These are phyloP conservation scores for Gasteruption jaculator DNA, from an alignment of 2,888 invertebrate species.

Conservation along the genomic window DNA sequence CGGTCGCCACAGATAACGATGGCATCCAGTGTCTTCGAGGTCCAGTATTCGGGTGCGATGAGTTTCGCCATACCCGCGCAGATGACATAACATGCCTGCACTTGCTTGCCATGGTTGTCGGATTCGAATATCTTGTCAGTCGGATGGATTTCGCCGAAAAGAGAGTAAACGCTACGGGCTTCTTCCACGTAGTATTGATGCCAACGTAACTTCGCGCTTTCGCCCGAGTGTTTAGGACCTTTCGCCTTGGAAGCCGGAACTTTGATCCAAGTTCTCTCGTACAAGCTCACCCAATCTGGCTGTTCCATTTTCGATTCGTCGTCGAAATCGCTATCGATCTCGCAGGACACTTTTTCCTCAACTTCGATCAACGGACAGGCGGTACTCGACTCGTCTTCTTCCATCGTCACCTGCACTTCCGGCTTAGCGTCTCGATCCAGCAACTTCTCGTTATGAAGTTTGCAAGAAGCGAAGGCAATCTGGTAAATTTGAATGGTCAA, in stretches of 20 bases:
- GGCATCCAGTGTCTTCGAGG: slow-evolving; percentile 33
- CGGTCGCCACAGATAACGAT: slow-evolving; percentile 42
- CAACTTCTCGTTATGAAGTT: slow-evolving; percentile 37
- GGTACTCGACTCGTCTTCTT: slow-evolving; percentile 22
- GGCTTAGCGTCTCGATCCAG: slow-evolving; percentile 25
- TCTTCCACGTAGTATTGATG: slow-evolving; percentile 69
- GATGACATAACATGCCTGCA: slow-evolving; percentile 59
- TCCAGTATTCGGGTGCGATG: slow-evolving; percentile 44
- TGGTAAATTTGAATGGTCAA: slow-evolving; percentile 36
- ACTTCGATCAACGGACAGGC: slow-evolving; percentile 29
- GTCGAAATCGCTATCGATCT: slow-evolving; percentile 22
- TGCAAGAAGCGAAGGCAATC: slow-evolving; percentile 33
- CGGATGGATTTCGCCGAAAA: slow-evolving; percentile 66
- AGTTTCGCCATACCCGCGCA: slow-evolving; percentile 43
- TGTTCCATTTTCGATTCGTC: slow-evolving; percentile 28
- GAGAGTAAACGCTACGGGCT: slow-evolving; percentile 63
- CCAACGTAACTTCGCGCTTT: slow-evolving; percentile 51
- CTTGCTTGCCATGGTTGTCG: slow-evolving; percentile 61
- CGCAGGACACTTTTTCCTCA: slow-evolving; percentile 19
- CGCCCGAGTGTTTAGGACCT: slow-evolving; percentile 4
- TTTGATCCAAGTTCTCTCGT: slow-evolving; percentile 32
- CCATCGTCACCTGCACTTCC: slow-evolving; percentile 15
- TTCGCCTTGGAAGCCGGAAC: slow-evolving; percentile 13
- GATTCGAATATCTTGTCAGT: slow-evolving; percentile 56
- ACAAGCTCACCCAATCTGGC: slow-evolving; percentile 31